A percentile compares a stretch with the other conserved stretches of the same genome.
Conservation (phyloP, 2,888 invertebrate species). For the Selenia dentaria region DNA sequence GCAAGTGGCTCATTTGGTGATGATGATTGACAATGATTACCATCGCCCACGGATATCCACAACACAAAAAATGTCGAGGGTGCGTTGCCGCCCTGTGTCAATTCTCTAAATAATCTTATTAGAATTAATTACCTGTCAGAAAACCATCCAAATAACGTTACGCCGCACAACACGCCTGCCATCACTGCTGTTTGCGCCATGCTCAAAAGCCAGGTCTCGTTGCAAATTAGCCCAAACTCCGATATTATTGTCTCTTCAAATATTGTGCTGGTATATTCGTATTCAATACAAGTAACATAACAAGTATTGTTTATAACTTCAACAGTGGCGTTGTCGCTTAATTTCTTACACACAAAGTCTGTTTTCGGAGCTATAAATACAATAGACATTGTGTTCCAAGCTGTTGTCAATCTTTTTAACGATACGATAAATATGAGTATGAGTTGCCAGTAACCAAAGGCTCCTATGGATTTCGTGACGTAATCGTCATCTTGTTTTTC, state of each 20-base stretch:
- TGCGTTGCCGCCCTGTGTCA: too few species aligned
- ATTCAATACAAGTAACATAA: slow-evolving; percentile 51
- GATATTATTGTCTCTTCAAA: slow-evolving; percentile 50
- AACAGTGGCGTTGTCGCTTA: slow-evolving; percentile 34
- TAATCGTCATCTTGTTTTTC: slow-evolving; percentile 49
- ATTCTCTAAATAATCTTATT: too few species aligned
- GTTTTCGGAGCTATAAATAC: slow-evolving; percentile 55
- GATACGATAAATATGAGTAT: slow-evolving; percentile 35
- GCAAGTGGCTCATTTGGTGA: too few species aligned
- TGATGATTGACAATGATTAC: too few species aligned
- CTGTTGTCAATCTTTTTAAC: slow-evolving; percentile 41
- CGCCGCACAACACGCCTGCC: slow-evolving; percentile 55
- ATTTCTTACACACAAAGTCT: slow-evolving; percentile 48
- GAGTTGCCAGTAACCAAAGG: slow-evolving; percentile 55
- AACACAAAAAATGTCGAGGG: too few species aligned
- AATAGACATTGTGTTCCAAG: slow-evolving; percentile 50
- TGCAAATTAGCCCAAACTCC: slow-evolving; percentile 56
- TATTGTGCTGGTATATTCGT: slow-evolving; percentile 42
- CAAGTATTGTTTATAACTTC: slow-evolving; percentile 47
- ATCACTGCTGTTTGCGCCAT: slow-evolving; percentile 55
- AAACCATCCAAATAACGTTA: slow-evolving; percentile 57
- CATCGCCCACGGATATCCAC: too few species aligned
- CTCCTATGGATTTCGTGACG: slow-evolving; percentile 54
- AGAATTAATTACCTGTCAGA: slow-evolving; percentile 65
- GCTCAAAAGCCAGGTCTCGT: slow-evolving; percentile 54